Evolutionary conservation across 2,888 invertebrate species (phyloP).

Genomic region (Hyalella azteca): DNA sequence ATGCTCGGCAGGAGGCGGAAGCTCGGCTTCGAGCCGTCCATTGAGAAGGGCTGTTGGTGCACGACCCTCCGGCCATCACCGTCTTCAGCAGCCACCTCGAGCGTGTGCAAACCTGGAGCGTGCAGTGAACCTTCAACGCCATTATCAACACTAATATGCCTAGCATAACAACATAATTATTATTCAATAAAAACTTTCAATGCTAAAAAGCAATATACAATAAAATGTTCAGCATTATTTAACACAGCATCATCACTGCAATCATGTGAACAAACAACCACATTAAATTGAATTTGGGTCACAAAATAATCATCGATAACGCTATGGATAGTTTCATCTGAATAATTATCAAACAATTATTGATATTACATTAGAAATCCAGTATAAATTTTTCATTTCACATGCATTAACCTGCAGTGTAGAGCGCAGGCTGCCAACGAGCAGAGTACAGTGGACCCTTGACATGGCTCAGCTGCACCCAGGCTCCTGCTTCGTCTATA

Average conservation of each 20-base stretch:
- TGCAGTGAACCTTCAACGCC: too few relatives aligned
- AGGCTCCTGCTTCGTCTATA: constrained; percentile 70
- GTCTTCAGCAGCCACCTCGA: constrained; percentile 60
- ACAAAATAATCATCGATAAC: too few relatives aligned
- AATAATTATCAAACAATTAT: too few relatives aligned
- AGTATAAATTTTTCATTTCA: too few relatives aligned
- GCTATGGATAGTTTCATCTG: too few relatives aligned
- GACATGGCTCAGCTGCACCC: constrained; percentile 70
- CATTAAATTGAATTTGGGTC: too few relatives aligned
- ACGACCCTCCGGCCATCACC: constrained; percentile 57
- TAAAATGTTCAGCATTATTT: too few relatives aligned
- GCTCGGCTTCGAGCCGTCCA: constrained; percentile 74
- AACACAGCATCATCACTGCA: too few relatives aligned
- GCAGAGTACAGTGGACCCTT: constrained; percentile 76
- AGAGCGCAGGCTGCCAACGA: constrained; percentile 72
- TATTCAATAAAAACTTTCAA: too few relatives aligned
- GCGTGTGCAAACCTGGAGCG: constrained; percentile 6
- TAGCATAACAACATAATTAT: constrained; percentile 41
- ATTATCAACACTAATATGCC: constrained; percentile 67
- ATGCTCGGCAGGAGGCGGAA: constrained; percentile 75
- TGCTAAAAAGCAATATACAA: too few relatives aligned
- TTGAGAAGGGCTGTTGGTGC: constrained; percentile 74
- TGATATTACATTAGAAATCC: too few relatives aligned
- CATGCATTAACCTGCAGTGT: constrained; percentile 1
- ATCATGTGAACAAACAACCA: too few relatives aligned